Conservation (phyloP, 2,888 invertebrate species). For the Melikaiella ostensackeni region DNA sequence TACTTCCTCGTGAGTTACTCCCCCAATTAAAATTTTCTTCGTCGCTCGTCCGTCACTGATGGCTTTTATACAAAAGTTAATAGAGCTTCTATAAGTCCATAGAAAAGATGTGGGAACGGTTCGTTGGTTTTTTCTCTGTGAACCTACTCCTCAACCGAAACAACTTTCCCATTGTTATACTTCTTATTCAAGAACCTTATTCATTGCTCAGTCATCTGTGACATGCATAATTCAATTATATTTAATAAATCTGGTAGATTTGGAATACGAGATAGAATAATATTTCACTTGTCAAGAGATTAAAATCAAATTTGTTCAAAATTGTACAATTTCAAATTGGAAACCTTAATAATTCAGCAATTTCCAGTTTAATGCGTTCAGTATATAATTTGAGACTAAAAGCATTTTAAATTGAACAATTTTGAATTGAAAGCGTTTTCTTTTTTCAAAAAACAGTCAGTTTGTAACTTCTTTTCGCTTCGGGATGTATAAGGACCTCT, state of each 20-base stretch:
- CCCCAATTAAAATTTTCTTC: constrained; percentile 33
- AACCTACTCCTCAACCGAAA: constrained; percentile 1
- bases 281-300: not conserved
- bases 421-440: too few relatives aligned
- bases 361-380: too few relatives aligned
- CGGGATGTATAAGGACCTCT: too few relatives aligned
- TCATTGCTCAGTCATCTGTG: not conserved
- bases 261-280: not conserved
- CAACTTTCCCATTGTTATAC: constrained; percentile 1
- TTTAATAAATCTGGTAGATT: not conserved
- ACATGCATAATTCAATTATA: not conserved
- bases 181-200: not conserved
- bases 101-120: constrained; percentile 1
- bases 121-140: constrained; percentile 3
- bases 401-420: too few relatives aligned
- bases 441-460: too few relatives aligned
- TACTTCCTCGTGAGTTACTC: not conserved
- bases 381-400: too few relatives aligned
- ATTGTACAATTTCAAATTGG: too few relatives aligned
- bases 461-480: too few relatives aligned
- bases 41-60: constrained; percentile 13
- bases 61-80: not conserved
- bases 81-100: not conserved
- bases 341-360: too few relatives aligned
- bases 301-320: not conserved